Evolutionary conservation across 1,140 invertebrate genomes (phyloP).

Genomic region (Ceratoteleas bidentatus): DNA sequence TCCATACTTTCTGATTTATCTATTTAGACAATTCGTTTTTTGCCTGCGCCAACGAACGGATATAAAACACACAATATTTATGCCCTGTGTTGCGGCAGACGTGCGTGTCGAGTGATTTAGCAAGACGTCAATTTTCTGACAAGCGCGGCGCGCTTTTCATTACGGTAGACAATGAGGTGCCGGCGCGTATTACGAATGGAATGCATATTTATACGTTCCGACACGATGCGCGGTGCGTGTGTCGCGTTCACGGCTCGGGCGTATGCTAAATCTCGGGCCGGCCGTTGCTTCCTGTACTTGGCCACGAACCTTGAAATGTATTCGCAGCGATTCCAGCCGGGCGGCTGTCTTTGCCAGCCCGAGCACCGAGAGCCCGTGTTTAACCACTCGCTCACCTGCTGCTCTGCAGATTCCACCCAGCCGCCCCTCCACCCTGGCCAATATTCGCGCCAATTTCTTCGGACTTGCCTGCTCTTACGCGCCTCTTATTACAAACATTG

Average conservation of each 20-base stretch:
- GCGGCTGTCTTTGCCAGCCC: conserved; percentile 31
- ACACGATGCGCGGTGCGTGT: conserved; percentile 62
- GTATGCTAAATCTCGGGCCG: conserved; percentile 77
- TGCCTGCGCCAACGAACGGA: too few species aligned
- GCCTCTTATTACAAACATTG: too few species aligned
- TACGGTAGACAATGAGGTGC: conserved; percentile 46
- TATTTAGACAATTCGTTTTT: too few species aligned
- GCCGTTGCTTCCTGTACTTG: conserved; percentile 78
- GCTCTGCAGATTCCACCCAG: conserved; percentile 31
- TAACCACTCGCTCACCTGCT: conserved; percentile 60
- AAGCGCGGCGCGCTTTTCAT: conserved; percentile 35
- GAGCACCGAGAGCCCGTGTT: conserved; percentile 37
- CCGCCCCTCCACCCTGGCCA: too few species aligned
- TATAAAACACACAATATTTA: too few species aligned
- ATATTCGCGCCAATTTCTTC: too few species aligned
- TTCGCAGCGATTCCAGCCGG: conserved; percentile 68
- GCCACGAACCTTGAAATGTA: conserved; percentile 78
- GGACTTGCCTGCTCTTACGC: too few species aligned
- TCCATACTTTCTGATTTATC: not conserved
- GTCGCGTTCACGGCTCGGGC: conserved; percentile 67
- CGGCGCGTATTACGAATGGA: conserved; percentile 65
- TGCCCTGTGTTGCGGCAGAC: too few species aligned
- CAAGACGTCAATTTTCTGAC: conserved; percentile 54
- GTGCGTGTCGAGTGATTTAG: conserved; percentile 49
- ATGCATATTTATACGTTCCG: conserved; percentile 74